These are phyloP conservation scores for Lasioglossum albipes DNA, from an alignment of 1,140 invertebrate genomes.

Conservation along the genomic window DNA sequence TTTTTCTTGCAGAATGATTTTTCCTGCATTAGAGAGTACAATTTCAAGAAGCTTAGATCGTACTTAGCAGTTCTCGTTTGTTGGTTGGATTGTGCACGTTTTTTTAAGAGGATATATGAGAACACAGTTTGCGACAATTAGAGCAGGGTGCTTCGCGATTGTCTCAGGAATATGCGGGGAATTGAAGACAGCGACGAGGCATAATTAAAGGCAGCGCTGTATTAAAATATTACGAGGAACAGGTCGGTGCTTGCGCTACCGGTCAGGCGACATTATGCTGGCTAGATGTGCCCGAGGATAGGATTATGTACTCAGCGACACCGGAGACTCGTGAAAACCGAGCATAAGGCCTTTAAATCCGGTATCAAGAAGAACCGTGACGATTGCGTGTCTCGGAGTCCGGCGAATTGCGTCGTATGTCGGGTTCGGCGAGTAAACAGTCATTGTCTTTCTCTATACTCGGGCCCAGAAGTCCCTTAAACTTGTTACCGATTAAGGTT, in stretches of 20 bases:
- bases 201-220: neutral
- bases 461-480: too few relatives aligned
- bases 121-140: too few relatives aligned
- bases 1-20: too few relatives aligned
- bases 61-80: too few relatives aligned
- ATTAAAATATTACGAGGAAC: conserved; percentile 26
- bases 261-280: conserved; percentile 70
- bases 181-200: neutral
- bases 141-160: neutral
- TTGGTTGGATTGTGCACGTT: too few relatives aligned
- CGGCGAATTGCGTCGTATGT: conserved; percentile 24
- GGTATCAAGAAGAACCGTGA: conserved; percentile 56
- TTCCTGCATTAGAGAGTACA: too few relatives aligned
- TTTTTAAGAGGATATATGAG: too few relatives aligned
- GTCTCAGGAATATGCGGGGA: neutral
- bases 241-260: conserved; percentile 62
- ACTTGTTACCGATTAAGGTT: too few relatives aligned
- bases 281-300: conserved; percentile 70
- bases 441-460: too few relatives aligned
- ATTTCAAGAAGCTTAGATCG: too few relatives aligned
- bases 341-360: conserved; percentile 69
- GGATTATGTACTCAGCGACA: conserved; percentile 74
- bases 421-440: conserved; percentile 12
- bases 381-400: conserved; percentile 49
- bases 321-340: conserved; percentile 75